Percentiles rank a stretch among this genome's conserved stretches.
These are phyloP conservation scores for Tragelaphus imberbis DNA, from an alignment of 2,113 vertebrate species.

Conservation along the genomic window DNA sequence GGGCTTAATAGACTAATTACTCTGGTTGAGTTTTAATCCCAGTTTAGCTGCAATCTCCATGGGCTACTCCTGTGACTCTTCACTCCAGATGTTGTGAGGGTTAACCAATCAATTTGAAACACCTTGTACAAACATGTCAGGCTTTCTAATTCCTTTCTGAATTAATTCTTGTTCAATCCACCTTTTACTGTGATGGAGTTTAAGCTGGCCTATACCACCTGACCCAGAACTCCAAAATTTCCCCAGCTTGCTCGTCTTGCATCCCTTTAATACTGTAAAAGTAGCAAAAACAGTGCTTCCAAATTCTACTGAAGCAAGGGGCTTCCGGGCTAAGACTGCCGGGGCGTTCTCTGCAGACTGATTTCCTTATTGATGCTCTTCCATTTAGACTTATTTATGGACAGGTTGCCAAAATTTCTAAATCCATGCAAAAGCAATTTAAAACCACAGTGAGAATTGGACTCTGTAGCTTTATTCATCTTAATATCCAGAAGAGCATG, in stretches of 20 bases:
- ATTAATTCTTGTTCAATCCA: background rate
- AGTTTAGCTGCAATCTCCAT: background rate
- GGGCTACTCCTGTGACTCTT: background rate
- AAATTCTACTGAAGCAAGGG: background rate
- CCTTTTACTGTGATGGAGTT: background rate
- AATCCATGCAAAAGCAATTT: background rate
- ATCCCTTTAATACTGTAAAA: background rate
- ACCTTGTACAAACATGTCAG: conserved; percentile 41
- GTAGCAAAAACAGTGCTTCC: background rate
- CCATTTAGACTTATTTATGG: background rate
- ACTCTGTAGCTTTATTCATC: background rate
- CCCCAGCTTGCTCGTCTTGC: background rate
- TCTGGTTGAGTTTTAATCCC: conserved; percentile 2
- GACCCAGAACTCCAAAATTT: background rate
- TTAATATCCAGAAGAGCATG: background rate
- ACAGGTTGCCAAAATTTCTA: background rate
- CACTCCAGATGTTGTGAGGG: conserved; percentile 14
- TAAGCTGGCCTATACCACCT: background rate
- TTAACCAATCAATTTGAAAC: conserved; percentile 55
- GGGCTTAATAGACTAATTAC: conserved; percentile 4
- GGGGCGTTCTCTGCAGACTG: background rate
- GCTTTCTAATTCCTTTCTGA: background rate
- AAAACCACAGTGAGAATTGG: background rate
- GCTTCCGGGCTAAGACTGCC: background rate
- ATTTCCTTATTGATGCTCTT: background rate